phyloP scores from a whole-genome alignment of 2,888 invertebrate genomes.

The Ceriagrion tenellum region DNA sequence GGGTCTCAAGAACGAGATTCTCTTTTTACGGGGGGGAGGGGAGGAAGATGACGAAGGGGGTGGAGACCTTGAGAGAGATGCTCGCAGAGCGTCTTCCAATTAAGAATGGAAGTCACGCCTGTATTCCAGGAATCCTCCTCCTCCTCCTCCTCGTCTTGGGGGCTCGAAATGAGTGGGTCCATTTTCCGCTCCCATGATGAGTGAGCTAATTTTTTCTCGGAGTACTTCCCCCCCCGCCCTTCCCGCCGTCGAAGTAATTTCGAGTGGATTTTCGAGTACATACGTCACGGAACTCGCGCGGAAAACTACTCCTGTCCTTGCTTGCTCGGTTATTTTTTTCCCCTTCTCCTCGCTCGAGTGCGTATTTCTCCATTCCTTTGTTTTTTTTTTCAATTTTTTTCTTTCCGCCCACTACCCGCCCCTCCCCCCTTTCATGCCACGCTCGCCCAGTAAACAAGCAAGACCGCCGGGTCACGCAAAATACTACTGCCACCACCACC shows the following conservation, averaged over 20 bases:
- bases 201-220: background rate
- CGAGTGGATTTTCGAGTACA: background rate
- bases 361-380: background rate
- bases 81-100: background rate
- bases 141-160: background rate
- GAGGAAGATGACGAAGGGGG: no score
- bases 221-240: background rate
- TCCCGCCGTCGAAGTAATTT: background rate
- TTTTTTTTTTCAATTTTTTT: background rate
- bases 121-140: background rate
- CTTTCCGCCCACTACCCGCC: background rate
- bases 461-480: background rate
- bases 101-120: background rate
- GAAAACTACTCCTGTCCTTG: background rate
- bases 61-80: background rate
- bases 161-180: background rate
- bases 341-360: no score
- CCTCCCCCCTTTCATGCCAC: background rate
- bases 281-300: background rate
- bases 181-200: background rate
- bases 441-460: background rate
- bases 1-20: background rate
- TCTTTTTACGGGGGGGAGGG: background rate
- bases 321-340: background rate
- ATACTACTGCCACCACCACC: background rate